Evolutionary conservation across 2,113 vertebrate species (phyloP), one percentile per base, ranked within the genome.

Genomic region (Melozone crissalis): DNA sequence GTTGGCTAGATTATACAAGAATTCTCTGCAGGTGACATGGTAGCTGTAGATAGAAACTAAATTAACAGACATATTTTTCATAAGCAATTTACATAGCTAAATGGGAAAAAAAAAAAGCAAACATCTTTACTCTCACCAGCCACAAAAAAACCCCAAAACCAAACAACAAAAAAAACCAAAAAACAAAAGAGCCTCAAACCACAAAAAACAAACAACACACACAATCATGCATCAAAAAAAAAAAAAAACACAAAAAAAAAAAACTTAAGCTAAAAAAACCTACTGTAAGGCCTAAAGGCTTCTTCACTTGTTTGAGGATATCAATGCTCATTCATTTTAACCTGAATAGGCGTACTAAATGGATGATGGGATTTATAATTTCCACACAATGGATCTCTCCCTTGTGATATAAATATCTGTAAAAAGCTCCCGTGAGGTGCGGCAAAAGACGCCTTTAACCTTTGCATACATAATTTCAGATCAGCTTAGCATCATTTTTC

Each of bases 381-480:
- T 93, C 44, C 30, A 63, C 46, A 39, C 17, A 31, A 28, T 15
- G 55, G 19, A 76, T 90, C 66, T 85, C 22, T 94, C 84, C 65
- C 63, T 43, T 73, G 47, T 73, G 80, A 58, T 9, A 82, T 7
- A 89, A 89, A 47, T 82, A 85, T 37, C 74, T 75, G 23, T 62
- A 54, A 87, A 95, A 93, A 46, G 16, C 44, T 91, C 87, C 55
- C 51, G 0, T 1, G 15, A 83, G 74, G 19, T 67, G 74, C 0
- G 0, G 62, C 63, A 80, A 73, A 83, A 85, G 84, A 43, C 0
- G 22, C 75, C 84, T 95, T 96, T 95, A 95, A 91, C 91, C 81
- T 91, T 86, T 94, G 63, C 87, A 88, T 67, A 63, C 39, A 73
- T 83, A 93, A 87, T 95, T 93, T 91, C 85, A 95, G 43, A 91